Evolutionary conservation across 2,888 invertebrate genomes (phyloP), one percentile per base, ranked within the genome.

Genomic region (Criorhina ranunculi): DNA sequence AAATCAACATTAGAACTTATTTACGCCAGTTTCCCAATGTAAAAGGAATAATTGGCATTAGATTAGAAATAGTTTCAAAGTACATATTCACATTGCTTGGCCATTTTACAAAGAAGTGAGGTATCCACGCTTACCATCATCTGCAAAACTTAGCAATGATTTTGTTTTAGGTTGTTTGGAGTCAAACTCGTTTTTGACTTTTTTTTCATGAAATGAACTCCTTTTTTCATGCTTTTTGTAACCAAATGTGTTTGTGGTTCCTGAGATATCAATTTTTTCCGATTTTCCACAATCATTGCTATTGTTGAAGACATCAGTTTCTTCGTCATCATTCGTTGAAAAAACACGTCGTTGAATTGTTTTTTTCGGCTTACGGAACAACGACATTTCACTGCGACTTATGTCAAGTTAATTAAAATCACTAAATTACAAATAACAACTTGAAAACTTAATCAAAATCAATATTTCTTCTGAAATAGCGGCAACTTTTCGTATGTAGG

Each of bases 351-450:
- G 93, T 89, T 96, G 96, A 88, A 97, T 96, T 90, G 95, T 95
- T 90, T 97, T 95, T 90, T 95, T 95, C 0, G 98, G 97, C 92
- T 98, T 98, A 88, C 96, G 95, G 92, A 98, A 98, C 87, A 97
- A 91, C 76, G 96, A 96, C 96, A 97, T 96, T 88, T 88, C 78
- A 24, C 2, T 49, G 3, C 5, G 8, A n/a, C 35, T 49, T n/a
- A 6, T 29, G 9, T 60, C 7, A 2, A 44, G 12, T 8, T 5
- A 59, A 40, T 12, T 40, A 40, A 12, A 7, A 15, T 24, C 17
- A 7, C 11, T 5, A n/a, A 33, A 46, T 31, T 9, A 11, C 15
- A 42, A 42, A 42, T 42, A 42, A 15, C 2, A 6, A 46, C n/a
- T 6, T 5, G 33, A 44, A 11, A 46, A 33, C 24, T 9, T n/a